phyloP scores from a whole-genome alignment of 2,797 vertebrate genomes.

The Dicrostonyx torquatus region DNA sequence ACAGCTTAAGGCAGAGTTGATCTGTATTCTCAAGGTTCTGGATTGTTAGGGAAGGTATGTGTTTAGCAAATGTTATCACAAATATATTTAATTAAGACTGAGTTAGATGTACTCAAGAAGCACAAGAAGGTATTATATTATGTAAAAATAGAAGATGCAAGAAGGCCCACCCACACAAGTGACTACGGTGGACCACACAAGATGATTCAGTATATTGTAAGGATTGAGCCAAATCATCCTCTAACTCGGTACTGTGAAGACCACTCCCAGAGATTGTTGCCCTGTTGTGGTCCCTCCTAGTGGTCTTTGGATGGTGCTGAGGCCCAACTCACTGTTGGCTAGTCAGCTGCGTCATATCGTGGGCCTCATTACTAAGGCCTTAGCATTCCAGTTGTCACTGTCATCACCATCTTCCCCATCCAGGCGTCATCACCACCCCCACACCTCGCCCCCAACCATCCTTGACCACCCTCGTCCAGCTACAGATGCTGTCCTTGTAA shows the following conservation, averaged over 20 bases:
- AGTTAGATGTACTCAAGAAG: not conserved
- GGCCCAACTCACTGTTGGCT: not conserved
- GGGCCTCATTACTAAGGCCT: not conserved
- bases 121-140: not conserved
- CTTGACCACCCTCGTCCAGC: not conserved
- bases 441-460: not conserved
- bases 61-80: slow-evolving; percentile 17
- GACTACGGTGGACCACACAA: not conserved
- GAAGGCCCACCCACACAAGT: not conserved
- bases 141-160: not conserved
- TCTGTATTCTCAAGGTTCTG: not conserved
- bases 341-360: not conserved
- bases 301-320: not conserved
- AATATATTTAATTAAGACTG: not conserved
- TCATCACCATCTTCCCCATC: not conserved
- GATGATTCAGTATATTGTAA: not conserved
- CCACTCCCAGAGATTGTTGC: not conserved
- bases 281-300: not conserved
- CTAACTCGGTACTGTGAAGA: not conserved
- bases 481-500: not conserved
- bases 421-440: not conserved
- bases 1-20: not conserved
- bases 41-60: not conserved
- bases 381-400: not conserved
- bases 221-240: not conserved